These are phyloP conservation scores for Drosophila parabipectinata DNA, from an alignment of 1,140 invertebrate species.

Conservation along the genomic window DNA sequence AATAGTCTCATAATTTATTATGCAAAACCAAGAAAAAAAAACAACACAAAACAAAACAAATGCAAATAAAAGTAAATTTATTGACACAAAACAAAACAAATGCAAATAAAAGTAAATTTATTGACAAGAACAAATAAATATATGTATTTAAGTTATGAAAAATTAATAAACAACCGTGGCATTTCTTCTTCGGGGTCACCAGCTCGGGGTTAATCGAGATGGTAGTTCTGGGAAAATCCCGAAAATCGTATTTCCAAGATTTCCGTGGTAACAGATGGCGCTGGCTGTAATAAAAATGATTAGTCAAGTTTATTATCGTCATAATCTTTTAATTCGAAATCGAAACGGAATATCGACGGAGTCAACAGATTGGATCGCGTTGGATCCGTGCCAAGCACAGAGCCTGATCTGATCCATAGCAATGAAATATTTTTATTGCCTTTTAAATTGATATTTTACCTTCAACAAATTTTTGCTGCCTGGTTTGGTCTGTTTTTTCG, in stretches of 20 bases:
- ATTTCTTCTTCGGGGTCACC: constrained; percentile 35
- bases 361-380: constrained; percentile 1
- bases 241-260: constrained; percentile 24
- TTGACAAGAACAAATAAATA: constrained; percentile 59
- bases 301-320: constrained; percentile 82
- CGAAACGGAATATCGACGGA: constrained; percentile 72
- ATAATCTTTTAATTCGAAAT: constrained; percentile 82
- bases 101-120: constrained; percentile 53
- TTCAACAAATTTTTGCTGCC: constrained; percentile 70
- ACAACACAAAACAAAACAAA: constrained; percentile 47
- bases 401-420: constrained; percentile 45
- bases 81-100: constrained; percentile 48
- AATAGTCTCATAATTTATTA: constrained; percentile 80
- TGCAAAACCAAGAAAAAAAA: constrained; percentile 40
- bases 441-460: constrained; percentile 79
- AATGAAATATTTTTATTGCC: constrained; percentile 76
- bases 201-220: constrained; percentile 46
- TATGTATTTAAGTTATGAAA: constrained; percentile 83
- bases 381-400: neutral
- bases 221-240: constrained; percentile 56
- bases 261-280: constrained; percentile 62
- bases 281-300: constrained; percentile 77
- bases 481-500: constrained; percentile 36
- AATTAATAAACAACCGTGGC: constrained; percentile 67
- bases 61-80: constrained; percentile 53